A percentile compares a stretch with the other conserved stretches of the same genome.
Evolutionary conservation across 2,888 invertebrate genomes (phyloP).

Genomic region (Strigamia transsilvanica): DNA sequence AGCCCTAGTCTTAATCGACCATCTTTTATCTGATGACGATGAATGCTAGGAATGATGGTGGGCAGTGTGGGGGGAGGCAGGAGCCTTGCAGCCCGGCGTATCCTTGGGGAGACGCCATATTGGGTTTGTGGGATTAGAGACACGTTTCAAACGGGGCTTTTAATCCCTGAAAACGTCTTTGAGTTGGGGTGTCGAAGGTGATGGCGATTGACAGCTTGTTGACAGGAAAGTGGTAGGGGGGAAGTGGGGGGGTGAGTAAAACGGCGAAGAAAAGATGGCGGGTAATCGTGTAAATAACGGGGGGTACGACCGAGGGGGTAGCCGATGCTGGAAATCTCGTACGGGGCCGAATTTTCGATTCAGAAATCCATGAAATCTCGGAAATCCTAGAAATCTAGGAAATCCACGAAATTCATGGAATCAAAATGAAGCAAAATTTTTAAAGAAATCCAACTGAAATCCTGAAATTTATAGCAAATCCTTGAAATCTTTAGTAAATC

Average conservation of each 20-base stretch:
- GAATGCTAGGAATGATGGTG: too few relatives aligned
- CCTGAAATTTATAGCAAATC: too few relatives aligned
- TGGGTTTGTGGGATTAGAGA: not conserved
- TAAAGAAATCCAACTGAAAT: too few relatives aligned
- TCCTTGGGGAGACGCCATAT: not conserved
- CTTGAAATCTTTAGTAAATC: too few relatives aligned
- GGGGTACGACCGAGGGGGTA: too few relatives aligned
- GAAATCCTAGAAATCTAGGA: too few relatives aligned
- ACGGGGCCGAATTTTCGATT: not conserved
- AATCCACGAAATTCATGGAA: too few relatives aligned
- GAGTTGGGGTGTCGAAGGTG: slow-evolving; percentile 22
- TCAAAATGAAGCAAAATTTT: too few relatives aligned
- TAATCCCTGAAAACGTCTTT: not conserved
- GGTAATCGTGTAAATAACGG: not conserved
- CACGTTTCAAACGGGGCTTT: not conserved
- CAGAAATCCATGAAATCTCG: too few relatives aligned
- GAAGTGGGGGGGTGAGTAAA: not conserved
- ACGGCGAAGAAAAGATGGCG: not conserved
- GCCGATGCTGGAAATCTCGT: not conserved
- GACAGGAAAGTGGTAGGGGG: not conserved
- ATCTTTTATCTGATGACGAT: too few relatives aligned
- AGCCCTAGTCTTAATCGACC: not conserved
- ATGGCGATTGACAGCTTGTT: slow-evolving; percentile 39
- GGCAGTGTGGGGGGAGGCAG: too few relatives aligned
- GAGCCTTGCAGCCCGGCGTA: too few relatives aligned